Conservation (phyloP, 1,140 invertebrate species). For the Stegodyphus mimosarum region DNA sequence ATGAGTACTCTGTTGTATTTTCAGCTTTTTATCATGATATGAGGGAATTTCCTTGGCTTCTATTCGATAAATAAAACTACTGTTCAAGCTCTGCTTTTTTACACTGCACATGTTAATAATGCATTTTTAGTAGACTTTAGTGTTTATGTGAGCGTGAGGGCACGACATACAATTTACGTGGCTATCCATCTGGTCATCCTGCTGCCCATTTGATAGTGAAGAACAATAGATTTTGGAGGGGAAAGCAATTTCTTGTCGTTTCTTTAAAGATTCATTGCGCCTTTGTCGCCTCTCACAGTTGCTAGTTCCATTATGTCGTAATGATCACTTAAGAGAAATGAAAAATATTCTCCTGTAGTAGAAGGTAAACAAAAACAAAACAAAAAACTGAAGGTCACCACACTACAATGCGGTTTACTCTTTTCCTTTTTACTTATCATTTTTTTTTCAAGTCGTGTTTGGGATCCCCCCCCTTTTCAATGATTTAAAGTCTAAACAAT, state of each 20-base stretch:
- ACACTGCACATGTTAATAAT: too few species aligned
- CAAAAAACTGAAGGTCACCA: conserved; percentile 12
- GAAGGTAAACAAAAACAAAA: neutral
- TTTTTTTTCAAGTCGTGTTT: neutral
- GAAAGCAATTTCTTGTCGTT: conserved; percentile 3
- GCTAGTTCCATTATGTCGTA: neutral
- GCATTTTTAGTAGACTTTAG: too few species aligned
- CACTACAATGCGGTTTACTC: neutral
- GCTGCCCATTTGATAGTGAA: neutral
- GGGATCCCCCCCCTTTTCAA: neutral
- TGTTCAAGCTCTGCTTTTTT: too few species aligned
- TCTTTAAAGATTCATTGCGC: conserved; percentile 1
- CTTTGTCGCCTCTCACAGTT: conserved; percentile 5
- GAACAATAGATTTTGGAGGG: neutral
- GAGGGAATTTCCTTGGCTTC: too few species aligned
- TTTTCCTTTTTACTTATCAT: neutral
- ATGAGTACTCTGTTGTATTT: too few species aligned
- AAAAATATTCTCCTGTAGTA: neutral
- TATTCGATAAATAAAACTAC: too few species aligned
- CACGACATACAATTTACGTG: neutral
- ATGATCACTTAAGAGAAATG: neutral
- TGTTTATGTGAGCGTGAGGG: neutral
- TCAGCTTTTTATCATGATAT: too few species aligned
- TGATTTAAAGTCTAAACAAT: neutral
- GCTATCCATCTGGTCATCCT: neutral